Conservation (phyloP, 2,113 vertebrate genomes). For the Zapus hudsonius region DNA sequence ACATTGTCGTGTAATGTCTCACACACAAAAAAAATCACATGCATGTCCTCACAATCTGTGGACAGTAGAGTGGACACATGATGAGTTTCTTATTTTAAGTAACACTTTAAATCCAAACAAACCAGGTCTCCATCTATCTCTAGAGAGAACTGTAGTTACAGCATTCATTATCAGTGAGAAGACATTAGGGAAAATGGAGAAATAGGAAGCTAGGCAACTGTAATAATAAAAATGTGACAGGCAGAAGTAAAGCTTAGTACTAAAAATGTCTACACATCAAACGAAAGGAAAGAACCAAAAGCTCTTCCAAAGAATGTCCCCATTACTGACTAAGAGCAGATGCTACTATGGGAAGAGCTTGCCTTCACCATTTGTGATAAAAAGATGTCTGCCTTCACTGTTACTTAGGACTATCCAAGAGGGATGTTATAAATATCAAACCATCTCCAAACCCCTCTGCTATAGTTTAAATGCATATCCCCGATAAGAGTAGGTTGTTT, state of each 20-base stretch:
- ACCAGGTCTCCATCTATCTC: slow-evolving; percentile 52
- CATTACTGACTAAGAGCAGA: not conserved
- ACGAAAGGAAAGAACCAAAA: slow-evolving; percentile 52
- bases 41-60: no score
- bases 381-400: not conserved
- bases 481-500: no score
- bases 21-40: no score
- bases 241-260: not conserved
- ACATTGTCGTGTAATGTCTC: no score
- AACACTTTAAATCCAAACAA: slow-evolving; percentile 64
- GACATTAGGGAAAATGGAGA: slow-evolving; percentile 37
- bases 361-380: slow-evolving; percentile 7
- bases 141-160: slow-evolving; percentile 62
- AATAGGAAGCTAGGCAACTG: slow-evolving; percentile 55
- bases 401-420: not conserved
- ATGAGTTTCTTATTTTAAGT: slow-evolving; percentile 48
- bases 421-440: not conserved
- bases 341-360: not conserved
- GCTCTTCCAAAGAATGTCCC: not conserved
- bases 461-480: no score
- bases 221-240: slow-evolving; percentile 54
- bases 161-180: slow-evolving; percentile 48
- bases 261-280: not conserved
- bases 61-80: no score
- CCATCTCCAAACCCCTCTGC: not conserved